A percentile compares a stretch with the other conserved stretches of the same genome.
These are phyloP conservation scores for Phoenicopterus ruber DNA, from an alignment of 2,113 vertebrate species.

Conservation along the genomic window DNA sequence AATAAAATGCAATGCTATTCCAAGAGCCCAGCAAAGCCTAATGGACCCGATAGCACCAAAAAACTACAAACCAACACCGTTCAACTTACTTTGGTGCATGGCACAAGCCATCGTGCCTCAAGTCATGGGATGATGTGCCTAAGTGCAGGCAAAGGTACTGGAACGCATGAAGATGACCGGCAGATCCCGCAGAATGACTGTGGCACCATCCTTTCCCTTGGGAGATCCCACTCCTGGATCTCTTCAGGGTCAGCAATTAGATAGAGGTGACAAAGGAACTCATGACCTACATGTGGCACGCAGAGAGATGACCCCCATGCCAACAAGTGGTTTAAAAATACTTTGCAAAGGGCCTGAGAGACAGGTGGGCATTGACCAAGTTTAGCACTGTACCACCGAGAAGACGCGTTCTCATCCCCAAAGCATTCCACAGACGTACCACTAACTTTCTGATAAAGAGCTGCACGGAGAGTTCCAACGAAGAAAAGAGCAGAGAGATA, in stretches of 20 bases:
- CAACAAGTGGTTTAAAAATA: background rate
- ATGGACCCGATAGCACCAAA: background rate
- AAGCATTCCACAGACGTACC: background rate
- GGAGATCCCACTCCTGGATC: background rate
- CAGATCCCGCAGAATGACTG: background rate
- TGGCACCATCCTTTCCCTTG: background rate
- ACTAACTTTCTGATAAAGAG: background rate
- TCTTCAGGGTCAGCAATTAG: background rate
- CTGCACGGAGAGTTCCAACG: background rate
- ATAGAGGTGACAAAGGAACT: background rate
- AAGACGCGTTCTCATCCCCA: background rate
- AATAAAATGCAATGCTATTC: background rate
- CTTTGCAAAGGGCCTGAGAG: background rate
- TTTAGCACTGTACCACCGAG: background rate
- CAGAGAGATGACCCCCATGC: background rate
- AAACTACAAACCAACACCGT: background rate
- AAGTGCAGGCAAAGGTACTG: background rate
- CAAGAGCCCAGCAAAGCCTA: background rate
- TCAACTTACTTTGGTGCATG: no score
- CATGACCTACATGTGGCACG: fast-evolving
- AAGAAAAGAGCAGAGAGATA: background rate
- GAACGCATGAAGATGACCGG: background rate
- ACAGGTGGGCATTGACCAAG: background rate
- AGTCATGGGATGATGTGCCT: background rate
- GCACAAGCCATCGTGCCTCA: fast-evolving